Base-by-base conservation (phyloP, 2,888 invertebrate species). In the Metellina segmentata region DNA sequence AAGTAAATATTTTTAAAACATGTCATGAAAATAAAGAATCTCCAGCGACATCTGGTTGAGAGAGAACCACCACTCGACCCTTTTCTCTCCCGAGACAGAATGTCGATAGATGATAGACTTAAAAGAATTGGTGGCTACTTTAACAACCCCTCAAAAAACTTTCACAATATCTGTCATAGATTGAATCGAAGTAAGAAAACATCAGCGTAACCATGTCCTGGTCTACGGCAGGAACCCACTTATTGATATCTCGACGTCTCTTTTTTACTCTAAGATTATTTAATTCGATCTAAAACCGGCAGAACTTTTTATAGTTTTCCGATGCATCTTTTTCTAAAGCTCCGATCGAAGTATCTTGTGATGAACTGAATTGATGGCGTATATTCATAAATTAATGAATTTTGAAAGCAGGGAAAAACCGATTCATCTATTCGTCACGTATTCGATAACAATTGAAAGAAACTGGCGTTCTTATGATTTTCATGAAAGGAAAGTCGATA, bases 71-170 rank as follows among this genome's bases (percentile, higher is more conserved):
- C n/a, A 61, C 88, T 81, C 16, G 53, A 53, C 11, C 9, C 16
- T 77, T 83, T 51, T 53, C 49, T 81, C 52, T 74, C 34, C 19
- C 52, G 19, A 61, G 89, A 81, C 74, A 86, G 77, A 77, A 77
- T 81, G 72, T 81, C 88, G 48, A 81, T 81, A 88, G 81, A 72
- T 88, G 61, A 74, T 88, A 51, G 78, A 79, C 70, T 89, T 77
- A 52, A 82, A 81, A 74, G 75, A 82, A 74, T 61, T 82, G 82
- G 75, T 49, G 75, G 89, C 75, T 89, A 75, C 72, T 75, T 81
- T 81, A 89, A 89, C 82, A 89, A 82, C 77, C 89, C 20, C 82
- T 89, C 51, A 81, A 82, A 79, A 88, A 81, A 81, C 82, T 75
- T 82, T 34, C 34, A 34, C 70, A 72, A 88, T 81, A 88, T 88